Evolutionary conservation across 2,888 invertebrate species (phyloP), one percentile per base, ranked within the genome.

Genomic region (Hetaerina titia): DNA sequence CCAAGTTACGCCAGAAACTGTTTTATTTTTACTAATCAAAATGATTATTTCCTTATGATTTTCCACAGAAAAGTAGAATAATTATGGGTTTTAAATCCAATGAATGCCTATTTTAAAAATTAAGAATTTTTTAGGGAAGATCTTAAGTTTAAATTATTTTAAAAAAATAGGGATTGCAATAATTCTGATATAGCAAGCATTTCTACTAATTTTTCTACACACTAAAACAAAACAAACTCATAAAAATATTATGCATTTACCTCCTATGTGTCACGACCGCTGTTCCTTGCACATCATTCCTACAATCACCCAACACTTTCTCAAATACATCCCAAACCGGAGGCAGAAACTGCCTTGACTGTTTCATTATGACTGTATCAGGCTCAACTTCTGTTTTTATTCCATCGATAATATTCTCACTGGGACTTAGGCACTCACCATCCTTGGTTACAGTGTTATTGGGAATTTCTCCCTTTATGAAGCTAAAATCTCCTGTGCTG

Each of bases 311-410:
- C n/a, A 95, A 94, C 0, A 95, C 95, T 88, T 96, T 96, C 94
- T 96, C 96, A 95, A 96, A 96, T 4, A 96, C 96, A 95, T 96
- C 96, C 96, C 96, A 96, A 96, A 96, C 96, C 15, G 96, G 96
- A 11, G 96, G 96, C 17, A 96, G 95, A 13, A 96, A 95, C 95
- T 92, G 92, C 56, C 92, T 92, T 7, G 92, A 45, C 2, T 69
- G 69, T 19, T 56, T 69, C 9, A 56, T 63, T n/a, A 64, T 74
- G 56, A 56, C 31, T 9, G 8, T 7, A n/a, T n/a, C 64, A 22
- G n/a, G 5, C 2, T 57, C 92, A 15, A 64, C n/a, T 45, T 92
- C 92, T 19, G 57, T 74, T n/a, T 92, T 92, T 56, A 92, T 74
- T 7, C 69, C 92, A 11, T 57, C 92, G 69, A 69, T 9, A n/a